Base-by-base conservation (phyloP, 2,888 invertebrate genomes). In the Aelia acuminata region DNA sequence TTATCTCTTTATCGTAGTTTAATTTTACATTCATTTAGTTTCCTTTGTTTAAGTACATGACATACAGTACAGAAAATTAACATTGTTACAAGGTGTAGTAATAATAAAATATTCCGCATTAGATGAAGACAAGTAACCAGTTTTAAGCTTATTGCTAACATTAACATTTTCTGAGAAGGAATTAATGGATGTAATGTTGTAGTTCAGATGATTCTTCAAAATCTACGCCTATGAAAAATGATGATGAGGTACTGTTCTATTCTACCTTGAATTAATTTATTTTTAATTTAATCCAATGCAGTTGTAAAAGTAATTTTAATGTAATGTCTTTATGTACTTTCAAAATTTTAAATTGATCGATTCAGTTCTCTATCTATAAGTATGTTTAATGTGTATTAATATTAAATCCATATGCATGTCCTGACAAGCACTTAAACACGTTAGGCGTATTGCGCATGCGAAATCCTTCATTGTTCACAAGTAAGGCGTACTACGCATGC, bases 241-340 rank as follows among this genome's bases (percentile, higher is more conserved):
- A 75, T 22, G 75, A 75, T 43, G 75, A 75, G 75, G 75, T 75
- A 75, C 75, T 75, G n/a, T n/a, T n/a, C n/a, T n/a, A n/a, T n/a
- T n/a, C n/a, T n/a, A 75, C 35, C 43, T 75, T 75, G 43, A 43
- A 75, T 75, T 75, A 35, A 75, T 75, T 75, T 63, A 63, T 26
- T 31, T 63, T 11, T 63, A 63, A 63, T 63, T 63, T 63, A 63
- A 63, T 63, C 31, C 63, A 63, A 63, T 13, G 63, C 31, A 63
- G 63, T 63, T 3, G 26, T 63, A 63, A 63, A 63, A 26, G 3
- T 20, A 10, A n/a, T n/a, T n/a, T n/a, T n/a, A n/a, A n/a, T n/a
- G n/a, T n/a, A n/a, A n/a, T n/a, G n/a, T n/a, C n/a, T n/a, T n/a
- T n/a, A n/a, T n/a, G n/a, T n/a, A n/a, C n/a, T n/a, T n/a, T n/a